These are phyloP conservation scores for Pinna nobilis DNA, from an alignment of 1,140 invertebrate genomes.

Conservation along the genomic window DNA sequence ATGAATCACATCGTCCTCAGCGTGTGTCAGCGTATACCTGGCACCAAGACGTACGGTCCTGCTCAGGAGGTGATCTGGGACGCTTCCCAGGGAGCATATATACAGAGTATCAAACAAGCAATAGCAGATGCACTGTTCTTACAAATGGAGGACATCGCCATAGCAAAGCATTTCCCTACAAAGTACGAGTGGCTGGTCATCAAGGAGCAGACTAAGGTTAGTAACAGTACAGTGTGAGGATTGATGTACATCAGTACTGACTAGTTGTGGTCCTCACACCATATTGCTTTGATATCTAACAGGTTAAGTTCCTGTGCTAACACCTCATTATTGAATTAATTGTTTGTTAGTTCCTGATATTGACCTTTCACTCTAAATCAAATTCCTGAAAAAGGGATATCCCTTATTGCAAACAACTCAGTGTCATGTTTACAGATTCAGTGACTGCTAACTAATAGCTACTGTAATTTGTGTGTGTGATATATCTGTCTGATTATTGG, in stretches of 20 bases:
- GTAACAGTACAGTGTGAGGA: too few species aligned
- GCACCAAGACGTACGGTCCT: constrained; percentile 51
- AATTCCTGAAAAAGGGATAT: background rate
- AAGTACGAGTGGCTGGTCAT: constrained; percentile 64
- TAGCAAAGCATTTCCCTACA: constrained; percentile 67
- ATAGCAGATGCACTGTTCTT: constrained; percentile 53
- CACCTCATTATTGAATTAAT: background rate
- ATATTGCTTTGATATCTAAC: background rate
- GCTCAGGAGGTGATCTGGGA: constrained; percentile 66
- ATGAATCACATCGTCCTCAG: constrained; percentile 55
- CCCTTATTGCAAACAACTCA: background rate
- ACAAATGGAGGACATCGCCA: constrained; percentile 53
- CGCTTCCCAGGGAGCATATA: constrained; percentile 46
- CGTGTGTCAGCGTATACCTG: constrained; percentile 54
- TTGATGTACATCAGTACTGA: background rate
- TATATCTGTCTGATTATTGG: too few species aligned
- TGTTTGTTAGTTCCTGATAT: background rate
- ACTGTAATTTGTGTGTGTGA: too few species aligned
- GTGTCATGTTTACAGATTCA: too few species aligned
- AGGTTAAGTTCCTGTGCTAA: background rate
- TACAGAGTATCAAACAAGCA: constrained; percentile 48
- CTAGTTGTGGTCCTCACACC: too few species aligned
- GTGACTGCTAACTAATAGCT: too few species aligned
- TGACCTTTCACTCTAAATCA: background rate
- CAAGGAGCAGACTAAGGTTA: constrained; percentile 39